Base-by-base conservation (phyloP, 1,140 invertebrate species). In the Lucilia sericata region DNA sequence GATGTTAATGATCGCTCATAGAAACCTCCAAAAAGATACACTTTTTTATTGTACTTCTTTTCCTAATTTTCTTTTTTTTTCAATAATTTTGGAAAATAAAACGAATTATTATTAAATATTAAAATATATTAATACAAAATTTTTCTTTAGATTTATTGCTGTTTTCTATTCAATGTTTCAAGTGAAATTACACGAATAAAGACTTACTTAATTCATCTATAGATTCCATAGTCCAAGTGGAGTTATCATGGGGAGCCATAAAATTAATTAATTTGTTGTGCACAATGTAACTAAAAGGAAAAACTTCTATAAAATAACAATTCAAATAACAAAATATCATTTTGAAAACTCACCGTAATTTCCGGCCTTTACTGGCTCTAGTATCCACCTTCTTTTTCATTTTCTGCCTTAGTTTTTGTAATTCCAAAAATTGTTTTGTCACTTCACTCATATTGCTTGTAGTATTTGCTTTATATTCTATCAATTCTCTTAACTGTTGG, bases 241-340 rank as follows among this genome's bases (percentile, higher is more conserved):
- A 91, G 5, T 92, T 91, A 81, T 95, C 94, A 82, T 95, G 92
- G 0, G 97, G 96, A 4, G 97, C 97, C 97, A 98, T 98, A 88
- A 97, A 99, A 91, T 98, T 99, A 0, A 98, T 94, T 25, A 99
- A 91, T 91, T 98, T 97, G 65, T 95, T 94, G 91, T 98, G 97
- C 14, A 98, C 95, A 86, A 96, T 95, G 92, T 98, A 99, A 83
- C 89, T 91, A 51, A n/a, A 74, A 12, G 14, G 19, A n/a, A 60
- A 51, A 82, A 80, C 30, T 74, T 21, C 7, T 21, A 21, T 83
- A 19, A 19, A 42, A 30, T 30, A 74, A 60, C 13, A 12, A 82
- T 84, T 83, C 30, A 12, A 34, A 82, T 2, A 55, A 42, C 0
- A 42, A 34, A 76, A 74, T 74, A 74, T 7, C 21, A 0, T 74